Evolutionary conservation across 2,797 vertebrate species (phyloP), one percentile per base, ranked within the genome.

Genomic region (Coregonus sp.): DNA sequence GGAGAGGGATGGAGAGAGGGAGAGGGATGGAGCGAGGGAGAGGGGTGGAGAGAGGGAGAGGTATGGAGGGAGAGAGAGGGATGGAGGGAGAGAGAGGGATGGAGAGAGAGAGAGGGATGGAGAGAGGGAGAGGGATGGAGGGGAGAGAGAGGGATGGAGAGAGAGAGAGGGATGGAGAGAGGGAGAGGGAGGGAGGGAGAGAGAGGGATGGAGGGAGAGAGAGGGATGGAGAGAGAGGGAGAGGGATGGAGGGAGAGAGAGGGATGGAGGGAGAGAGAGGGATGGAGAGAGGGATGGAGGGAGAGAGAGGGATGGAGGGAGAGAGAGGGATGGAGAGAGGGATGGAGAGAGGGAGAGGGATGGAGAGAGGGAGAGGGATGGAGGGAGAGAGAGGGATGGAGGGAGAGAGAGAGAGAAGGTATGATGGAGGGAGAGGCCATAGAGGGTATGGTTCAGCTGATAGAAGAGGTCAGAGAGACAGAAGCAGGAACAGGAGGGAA

Each of bases 31-130:
- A n/a, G n/a, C n/a, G 15, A 18, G 25, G 1, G 25, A 25, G 25
- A 25, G 50, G 15, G 6, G 4, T 5, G 18, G 75, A 90, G 90
- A 91, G 91, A 88, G 37, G 2, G 73, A 82, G 11, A 3, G 71
- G 4, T 6, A 20, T 14, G 25, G 14, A 9, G 12, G 1, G 50
- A 4, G 2, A 9, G 29, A 15, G 14, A 3, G 71, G 4, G 15
- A 20, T 14, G 25, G 14, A 9, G 12, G 1, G 50, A 4, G 2
- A 9, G 29, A 15, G 14, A 0, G 25, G 4, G 6, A 47, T 29
- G 14, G 6, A 18, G 14, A 14, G 52, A 4, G 2, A 5, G 18
- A 6, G 72, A 16, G n/a, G 1, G 31, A 73, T 33, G 1, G 7
- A 59, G 52, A 2, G 9, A 5, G n/a, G 3, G 9, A 11, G 25